phyloP scores from a whole-genome alignment of 2,888 invertebrate species.

The Trissolcus brochymenae region DNA sequence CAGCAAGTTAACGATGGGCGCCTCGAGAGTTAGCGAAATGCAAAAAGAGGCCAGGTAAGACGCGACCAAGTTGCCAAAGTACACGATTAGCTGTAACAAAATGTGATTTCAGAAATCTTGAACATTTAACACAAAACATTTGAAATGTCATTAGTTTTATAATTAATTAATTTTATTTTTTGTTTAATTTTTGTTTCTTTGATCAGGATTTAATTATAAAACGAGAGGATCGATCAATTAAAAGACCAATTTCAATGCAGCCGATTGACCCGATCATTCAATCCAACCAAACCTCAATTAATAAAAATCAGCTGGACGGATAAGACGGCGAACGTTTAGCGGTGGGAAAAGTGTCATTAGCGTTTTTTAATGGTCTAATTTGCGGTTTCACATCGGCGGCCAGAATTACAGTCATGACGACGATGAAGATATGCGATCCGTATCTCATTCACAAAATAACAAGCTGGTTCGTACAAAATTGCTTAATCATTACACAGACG shows the following conservation, averaged over 20 bases:
- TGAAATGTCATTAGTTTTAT: too few relatives aligned
- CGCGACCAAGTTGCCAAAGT: conserved; percentile 86
- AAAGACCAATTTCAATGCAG: neutral
- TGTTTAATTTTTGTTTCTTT: too few relatives aligned
- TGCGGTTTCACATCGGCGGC: too few relatives aligned
- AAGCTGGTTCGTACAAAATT: neutral
- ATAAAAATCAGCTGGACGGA: neutral
- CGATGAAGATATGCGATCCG: too few relatives aligned
- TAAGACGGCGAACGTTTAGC: neutral
- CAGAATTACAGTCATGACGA: too few relatives aligned
- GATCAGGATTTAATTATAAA: too few relatives aligned
- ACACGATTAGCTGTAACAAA: conserved; percentile 80
- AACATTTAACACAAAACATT: conserved; percentile 6
- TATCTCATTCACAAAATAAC: too few relatives aligned
- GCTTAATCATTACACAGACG: neutral
- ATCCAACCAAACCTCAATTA: neutral
- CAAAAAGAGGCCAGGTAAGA: conserved; percentile 86
- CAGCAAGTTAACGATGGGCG: conserved; percentile 87
- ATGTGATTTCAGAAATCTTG: conserved; percentile 25
- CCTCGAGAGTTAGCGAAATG: conserved; percentile 87
- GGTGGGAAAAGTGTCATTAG: too few relatives aligned
- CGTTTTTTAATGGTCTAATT: too few relatives aligned
- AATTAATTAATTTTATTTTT: too few relatives aligned
- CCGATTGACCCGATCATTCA: neutral
- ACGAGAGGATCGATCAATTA: too few relatives aligned